A percentile compares a stretch with the other conserved stretches of the same genome.
Evolutionary conservation across 2,888 invertebrate species (phyloP).

Genomic region (Leptogaster cylindrica): DNA sequence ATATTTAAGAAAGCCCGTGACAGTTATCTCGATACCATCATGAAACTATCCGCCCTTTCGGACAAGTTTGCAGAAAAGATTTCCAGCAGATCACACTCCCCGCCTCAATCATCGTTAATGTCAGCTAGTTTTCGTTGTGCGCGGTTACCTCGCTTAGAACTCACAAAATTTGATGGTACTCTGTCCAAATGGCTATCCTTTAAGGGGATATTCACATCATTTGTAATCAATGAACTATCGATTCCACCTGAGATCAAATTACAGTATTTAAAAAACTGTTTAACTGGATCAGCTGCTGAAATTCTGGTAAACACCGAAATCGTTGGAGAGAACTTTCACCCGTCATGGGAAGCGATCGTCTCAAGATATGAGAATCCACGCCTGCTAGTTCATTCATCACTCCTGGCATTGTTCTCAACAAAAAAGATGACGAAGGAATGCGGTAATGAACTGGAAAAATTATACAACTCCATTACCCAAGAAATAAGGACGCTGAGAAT

Average conservation of each 20-base stretch:
- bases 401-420: no score
- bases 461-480: no score
- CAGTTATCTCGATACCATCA: neutral
- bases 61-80: no score
- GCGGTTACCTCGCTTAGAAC: neutral
- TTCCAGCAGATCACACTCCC: no score
- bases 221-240: neutral
- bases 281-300: neutral
- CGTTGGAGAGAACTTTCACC: neutral
- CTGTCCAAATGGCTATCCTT: neutral
- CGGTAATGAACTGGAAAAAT: no score
- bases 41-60: neutral
- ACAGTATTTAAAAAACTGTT: neutral
- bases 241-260: neutral
- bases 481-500: no score
- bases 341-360: neutral
- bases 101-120: no score
- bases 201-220: neutral
- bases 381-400: no score
- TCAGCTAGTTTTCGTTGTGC: no score
- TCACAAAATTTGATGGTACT: neutral
- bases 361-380: no score
- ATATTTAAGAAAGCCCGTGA: neutral
- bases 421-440: no score
- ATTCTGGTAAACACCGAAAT: neutral